Evolutionary conservation across 2,888 invertebrate species (phyloP).

Genomic region (Nymphalis urticae): DNA sequence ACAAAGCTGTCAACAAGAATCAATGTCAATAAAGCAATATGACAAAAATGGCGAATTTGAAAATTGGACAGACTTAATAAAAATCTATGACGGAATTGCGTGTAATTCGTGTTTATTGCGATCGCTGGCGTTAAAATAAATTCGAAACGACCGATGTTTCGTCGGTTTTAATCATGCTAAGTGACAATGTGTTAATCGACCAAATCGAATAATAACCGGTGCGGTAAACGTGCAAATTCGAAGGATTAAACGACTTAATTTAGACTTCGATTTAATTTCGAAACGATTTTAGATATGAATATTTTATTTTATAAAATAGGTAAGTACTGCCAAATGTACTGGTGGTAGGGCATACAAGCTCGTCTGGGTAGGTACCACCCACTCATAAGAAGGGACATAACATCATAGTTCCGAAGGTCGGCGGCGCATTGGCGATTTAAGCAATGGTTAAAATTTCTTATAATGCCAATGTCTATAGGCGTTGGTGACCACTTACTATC

Average conservation of each 20-base stretch:
- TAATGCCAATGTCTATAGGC: no score
- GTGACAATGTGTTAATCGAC: slow-evolving; percentile 64
- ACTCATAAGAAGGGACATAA: no score
- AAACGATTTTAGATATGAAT: no score
- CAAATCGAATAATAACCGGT: slow-evolving; percentile 44
- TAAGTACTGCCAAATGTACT: no score
- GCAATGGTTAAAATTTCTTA: no score
- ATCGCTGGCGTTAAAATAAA: slow-evolving; percentile 36
- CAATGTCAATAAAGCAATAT: slow-evolving; percentile 20
- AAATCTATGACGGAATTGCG: slow-evolving; percentile 32
- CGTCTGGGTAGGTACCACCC: no score
- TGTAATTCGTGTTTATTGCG: slow-evolving; percentile 35
- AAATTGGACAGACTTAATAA: slow-evolving; percentile 24
- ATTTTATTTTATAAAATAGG: no score
- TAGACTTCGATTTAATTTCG: slow-evolving; percentile 19
- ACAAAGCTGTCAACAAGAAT: not conserved
- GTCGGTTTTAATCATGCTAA: slow-evolving; percentile 70
- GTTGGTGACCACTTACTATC: no score
- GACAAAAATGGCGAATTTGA: slow-evolving; percentile 16
- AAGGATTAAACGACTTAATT: slow-evolving; percentile 37
- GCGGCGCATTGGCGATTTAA: no score
- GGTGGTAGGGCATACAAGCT: no score
- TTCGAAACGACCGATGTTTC: slow-evolving; percentile 42
- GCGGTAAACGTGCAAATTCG: slow-evolving; percentile 47
- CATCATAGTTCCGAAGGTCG: no score